Conservation (phyloP, 35 echinoderm and acorn worm genomes). For the Chiridota heheva region DNA sequence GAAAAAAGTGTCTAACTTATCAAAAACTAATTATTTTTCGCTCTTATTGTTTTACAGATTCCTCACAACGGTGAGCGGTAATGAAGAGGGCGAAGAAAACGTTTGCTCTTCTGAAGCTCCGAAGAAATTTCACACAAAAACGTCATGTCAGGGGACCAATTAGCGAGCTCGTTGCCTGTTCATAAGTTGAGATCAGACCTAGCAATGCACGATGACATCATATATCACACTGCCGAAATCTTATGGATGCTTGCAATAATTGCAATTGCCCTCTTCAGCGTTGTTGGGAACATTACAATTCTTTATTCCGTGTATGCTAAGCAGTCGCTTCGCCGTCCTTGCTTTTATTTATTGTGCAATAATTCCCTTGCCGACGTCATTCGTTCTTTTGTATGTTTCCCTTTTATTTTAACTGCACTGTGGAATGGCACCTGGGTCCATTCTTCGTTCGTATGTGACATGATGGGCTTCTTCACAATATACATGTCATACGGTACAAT, state of each 20-base stretch:
- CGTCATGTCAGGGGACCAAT: no score
- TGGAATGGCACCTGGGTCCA: conserved; percentile 69
- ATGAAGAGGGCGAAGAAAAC: no score
- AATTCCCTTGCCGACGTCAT: conserved; percentile 82
- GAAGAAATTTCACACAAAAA: no score
- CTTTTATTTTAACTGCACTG: conserved; percentile 71
- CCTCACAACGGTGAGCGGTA: no score
- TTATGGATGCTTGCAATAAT: conserved; percentile 78
- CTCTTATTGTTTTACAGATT: no score
- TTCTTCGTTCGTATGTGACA: conserved; percentile 80
- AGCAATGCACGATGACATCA: no score
- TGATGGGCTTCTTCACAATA: conserved; percentile 93
- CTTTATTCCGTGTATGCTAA: conserved; percentile 66
- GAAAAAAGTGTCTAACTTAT: no score
- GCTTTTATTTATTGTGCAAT: conserved; percentile 96
- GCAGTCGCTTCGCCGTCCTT: conserved; percentile 68
- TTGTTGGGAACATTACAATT: conserved; percentile 74
- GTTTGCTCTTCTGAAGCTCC: no score
- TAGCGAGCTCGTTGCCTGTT: no score
- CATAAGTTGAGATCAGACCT: no score
- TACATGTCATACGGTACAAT: conserved; percentile 86
- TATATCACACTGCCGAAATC: conserved; percentile 37
- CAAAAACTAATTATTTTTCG: no score
- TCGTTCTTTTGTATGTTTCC: conserved; percentile 73
- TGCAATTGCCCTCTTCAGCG: conserved; percentile 72